A percentile compares a stretch with the other conserved stretches of the same genome.
Evolutionary conservation across 2,888 invertebrate genomes (phyloP).

Genomic region (Strigamia crassipes): DNA sequence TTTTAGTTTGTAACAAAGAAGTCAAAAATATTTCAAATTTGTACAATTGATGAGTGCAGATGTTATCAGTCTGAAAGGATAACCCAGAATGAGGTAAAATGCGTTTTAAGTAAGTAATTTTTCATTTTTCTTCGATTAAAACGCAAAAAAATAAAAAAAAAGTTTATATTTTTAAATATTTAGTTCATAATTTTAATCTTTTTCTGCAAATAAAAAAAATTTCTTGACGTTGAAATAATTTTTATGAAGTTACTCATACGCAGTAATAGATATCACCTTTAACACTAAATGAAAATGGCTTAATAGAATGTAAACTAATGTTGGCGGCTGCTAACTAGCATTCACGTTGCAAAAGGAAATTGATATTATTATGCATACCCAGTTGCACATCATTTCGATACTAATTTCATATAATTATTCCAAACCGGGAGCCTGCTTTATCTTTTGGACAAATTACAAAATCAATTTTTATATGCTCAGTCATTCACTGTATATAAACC

Average conservation of each 20-base stretch:
- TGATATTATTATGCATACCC: slow-evolving; percentile 42
- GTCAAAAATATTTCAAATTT: no score
- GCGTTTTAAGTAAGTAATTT: no score
- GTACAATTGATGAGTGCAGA: no score
- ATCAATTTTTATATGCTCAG: slow-evolving; percentile 37
- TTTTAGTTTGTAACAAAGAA: no score
- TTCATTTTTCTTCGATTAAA: no score
- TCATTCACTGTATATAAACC: slow-evolving; percentile 13
- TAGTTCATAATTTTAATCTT: no score
- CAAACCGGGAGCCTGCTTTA: slow-evolving; percentile 28
- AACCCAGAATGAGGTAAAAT: no score
- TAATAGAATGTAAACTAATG: background rate
- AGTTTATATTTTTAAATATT: no score
- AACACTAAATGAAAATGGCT: background rate
- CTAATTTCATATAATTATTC: slow-evolving; percentile 42
- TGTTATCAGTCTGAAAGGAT: no score
- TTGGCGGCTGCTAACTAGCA: slow-evolving; percentile 1
- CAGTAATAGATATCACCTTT: background rate
- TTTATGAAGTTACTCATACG: background rate
- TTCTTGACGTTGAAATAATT: background rate
- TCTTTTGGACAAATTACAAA: slow-evolving; percentile 39
- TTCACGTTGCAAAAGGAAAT: slow-evolving; percentile 4
- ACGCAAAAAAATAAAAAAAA: no score
- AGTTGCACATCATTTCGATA: slow-evolving; percentile 38
- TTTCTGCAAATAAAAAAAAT: background rate